Base-by-base conservation (phyloP, 2,888 invertebrate species). In the Pyrgus malvae region DNA sequence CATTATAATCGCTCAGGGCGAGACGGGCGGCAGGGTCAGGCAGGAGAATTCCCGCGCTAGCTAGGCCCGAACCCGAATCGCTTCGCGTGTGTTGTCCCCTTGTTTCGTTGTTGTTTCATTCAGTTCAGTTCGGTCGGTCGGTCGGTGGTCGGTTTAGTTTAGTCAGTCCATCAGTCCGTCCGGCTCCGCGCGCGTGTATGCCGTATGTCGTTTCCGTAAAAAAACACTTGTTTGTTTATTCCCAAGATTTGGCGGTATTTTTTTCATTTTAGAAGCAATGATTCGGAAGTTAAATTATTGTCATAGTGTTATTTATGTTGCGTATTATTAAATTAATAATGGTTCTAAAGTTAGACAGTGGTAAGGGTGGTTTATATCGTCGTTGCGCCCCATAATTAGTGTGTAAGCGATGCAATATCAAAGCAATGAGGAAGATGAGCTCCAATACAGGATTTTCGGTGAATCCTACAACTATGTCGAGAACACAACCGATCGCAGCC, bases 391-490 rank as follows among this genome's bases (percentile, higher is more conserved):
- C 62, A 62, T 74, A 74, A 76, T 73, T 78, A 78, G 80, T 83
- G 84, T 77, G 69, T 80, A 81, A 88, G 89, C 78, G 74, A 90
- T 90, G 90, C 90, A 90, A 90, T 89, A 76, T 86, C 86, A 78
- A 85, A 84, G 79, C 70, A 87, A 86, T 80, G 89, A 86, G 56
- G 84, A 88, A 61, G 90, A 89, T 70, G 89, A 89, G 64, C 81
- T 90, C 66, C 89, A 90, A 76, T 89, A 89, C 80, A 84, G 84
- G 87, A 90, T 90, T 81, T 90, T 90, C 80, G 90, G 88, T 65
- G 87, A 88, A 69, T 84, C 89, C 79, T 90, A 83, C 80, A 83
- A 82, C 65, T 72, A 78, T 45, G 63, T 70, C 59, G 86, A 81
- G 57, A 78, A 70, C 33, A 57, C 67, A 51, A 65, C 74, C 64